Conservation (phyloP, 1,140 invertebrate species). For the Procambarus virginalis region DNA sequence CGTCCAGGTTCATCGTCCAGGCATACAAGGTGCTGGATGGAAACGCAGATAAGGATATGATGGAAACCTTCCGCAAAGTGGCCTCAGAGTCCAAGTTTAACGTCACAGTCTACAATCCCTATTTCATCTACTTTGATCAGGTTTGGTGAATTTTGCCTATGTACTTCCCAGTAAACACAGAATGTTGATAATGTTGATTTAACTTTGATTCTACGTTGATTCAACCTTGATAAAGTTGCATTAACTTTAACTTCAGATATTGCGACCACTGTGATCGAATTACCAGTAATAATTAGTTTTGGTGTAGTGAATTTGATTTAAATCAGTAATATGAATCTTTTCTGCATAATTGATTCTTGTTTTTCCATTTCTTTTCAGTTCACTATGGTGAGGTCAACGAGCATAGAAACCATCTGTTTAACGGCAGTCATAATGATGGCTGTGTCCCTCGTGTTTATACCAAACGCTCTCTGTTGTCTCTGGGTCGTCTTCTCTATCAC, state of each 20-base stretch:
- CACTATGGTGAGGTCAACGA: slow-evolving; percentile 93
- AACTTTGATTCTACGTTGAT: too few relatives aligned
- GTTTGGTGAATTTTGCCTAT: slow-evolving; percentile 74
- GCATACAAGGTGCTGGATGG: slow-evolving; percentile 91
- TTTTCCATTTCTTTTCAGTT: slow-evolving; percentile 80
- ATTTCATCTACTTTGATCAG: slow-evolving; percentile 96
- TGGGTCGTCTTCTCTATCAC: slow-evolving; percentile 97
- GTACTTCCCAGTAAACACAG: not conserved
- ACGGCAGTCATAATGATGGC: slow-evolving; percentile 96
- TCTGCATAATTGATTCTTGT: too few relatives aligned
- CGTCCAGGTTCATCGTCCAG: slow-evolving; percentile 91
- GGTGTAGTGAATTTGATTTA: too few relatives aligned
- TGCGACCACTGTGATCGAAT: too few relatives aligned
- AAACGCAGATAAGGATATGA: slow-evolving; percentile 93
- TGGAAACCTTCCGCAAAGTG: slow-evolving; percentile 84
- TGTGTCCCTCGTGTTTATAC: slow-evolving; percentile 96
- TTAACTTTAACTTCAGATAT: too few relatives aligned
- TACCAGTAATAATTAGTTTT: too few relatives aligned
- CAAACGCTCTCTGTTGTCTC: slow-evolving; percentile 91
- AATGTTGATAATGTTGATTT: too few relatives aligned
- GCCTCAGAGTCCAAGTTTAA: slow-evolving; percentile 86
- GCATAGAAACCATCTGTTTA: slow-evolving; percentile 93
- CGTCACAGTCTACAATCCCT: slow-evolving; percentile 94
- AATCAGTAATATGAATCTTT: too few relatives aligned
- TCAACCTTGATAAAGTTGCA: too few relatives aligned